Evolutionary conservation across 2,113 vertebrate species (phyloP), one percentile per base, ranked within the genome.

Genomic region (Noturus placidus): DNA sequence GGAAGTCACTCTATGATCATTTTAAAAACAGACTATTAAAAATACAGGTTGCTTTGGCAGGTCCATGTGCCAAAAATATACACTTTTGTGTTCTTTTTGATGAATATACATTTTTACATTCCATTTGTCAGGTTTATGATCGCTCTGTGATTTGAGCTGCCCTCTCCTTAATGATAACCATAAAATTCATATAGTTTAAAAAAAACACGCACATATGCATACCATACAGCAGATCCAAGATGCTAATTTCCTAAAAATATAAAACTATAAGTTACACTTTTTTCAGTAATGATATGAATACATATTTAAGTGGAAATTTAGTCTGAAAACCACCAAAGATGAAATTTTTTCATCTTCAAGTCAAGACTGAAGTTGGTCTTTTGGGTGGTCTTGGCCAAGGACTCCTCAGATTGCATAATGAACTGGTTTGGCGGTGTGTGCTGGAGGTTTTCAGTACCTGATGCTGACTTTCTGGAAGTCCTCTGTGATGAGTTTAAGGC

Each of bases 381-480:
- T 20, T 82, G 57, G 50, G 76, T 67, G 67, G 54, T 90, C 82
- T 84, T 86, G 84, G 61, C 84, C 63, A 61, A 82, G 70, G 83
- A 65, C 46, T 83, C 77, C 38, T 54, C 42, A 72, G 77, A 84
- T 86, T 78, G 42, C 72, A 57, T 81, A 82, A 63, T 69, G n/a
- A 42, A 33, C 27, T 61, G 89, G 92, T 96, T 96, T 97, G 96
- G 96, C 95, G 95, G 94, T 91, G 92, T 93, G 95, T 95, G 95
- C 94, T 94, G 95, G 95, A 93, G 93, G 92, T 92, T 89, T 91
- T 92, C 89, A 10, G 91, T 92, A 92, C 91, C 91, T 88, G 88
- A 93, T 87, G 77, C 56, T 81, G 89, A 76, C 19, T 83, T 22
- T 83, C 65, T 94, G 93, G 92, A 96, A 95, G 94, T 92, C 94